phyloP scores from a whole-genome alignment of 2,797 vertebrate species.

The Ptychobarbus kaznakovi region DNA sequence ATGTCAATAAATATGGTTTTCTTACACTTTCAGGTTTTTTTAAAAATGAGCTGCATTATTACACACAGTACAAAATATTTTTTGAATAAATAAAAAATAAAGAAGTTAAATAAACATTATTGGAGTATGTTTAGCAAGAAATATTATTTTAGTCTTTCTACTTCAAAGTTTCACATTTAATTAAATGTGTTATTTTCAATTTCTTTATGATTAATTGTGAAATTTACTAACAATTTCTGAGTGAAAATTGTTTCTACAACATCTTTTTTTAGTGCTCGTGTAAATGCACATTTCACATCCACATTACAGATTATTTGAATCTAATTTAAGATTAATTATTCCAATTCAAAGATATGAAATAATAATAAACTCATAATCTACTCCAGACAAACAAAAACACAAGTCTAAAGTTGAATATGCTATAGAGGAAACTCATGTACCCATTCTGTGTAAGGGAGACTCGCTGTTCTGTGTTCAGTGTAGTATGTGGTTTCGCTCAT shows the following conservation, averaged over 20 bases:
- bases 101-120: background rate
- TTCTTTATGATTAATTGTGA: background rate
- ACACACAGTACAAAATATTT: background rate
- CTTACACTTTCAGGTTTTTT: background rate
- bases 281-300: background rate
- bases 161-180: background rate
- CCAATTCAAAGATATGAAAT: background rate
- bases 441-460: constrained; percentile 13
- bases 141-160: background rate
- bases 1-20: background rate
- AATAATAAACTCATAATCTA: background rate
- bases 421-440: background rate
- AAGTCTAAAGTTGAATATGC: background rate
- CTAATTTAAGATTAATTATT: background rate
- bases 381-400: background rate
- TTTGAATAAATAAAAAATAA: background rate
- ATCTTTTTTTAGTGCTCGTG: background rate
- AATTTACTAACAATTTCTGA: background rate
- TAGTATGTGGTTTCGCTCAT: constrained; percentile 57
- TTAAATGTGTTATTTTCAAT: background rate
- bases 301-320: background rate
- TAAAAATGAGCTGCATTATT: background rate
- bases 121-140: background rate
- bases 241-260: background rate
- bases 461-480: background rate